Conservation (phyloP, 2,113 vertebrate species). For the Scomber scombrus region DNA sequence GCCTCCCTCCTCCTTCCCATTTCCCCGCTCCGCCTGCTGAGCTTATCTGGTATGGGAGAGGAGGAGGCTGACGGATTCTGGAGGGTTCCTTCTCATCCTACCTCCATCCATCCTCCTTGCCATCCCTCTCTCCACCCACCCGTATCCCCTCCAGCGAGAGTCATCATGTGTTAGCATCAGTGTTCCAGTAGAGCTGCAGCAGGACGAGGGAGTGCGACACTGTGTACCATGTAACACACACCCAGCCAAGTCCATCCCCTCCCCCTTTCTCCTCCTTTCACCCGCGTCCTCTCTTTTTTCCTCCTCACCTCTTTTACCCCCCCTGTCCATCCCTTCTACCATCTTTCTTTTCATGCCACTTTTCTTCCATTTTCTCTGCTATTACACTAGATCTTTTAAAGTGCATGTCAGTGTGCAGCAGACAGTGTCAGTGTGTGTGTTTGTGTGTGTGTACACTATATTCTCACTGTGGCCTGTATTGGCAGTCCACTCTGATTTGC, state of each 20-base stretch:
- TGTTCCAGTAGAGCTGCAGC: constrained; percentile 54
- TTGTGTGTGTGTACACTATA: constrained; percentile 4
- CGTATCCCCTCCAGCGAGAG: constrained; percentile 65
- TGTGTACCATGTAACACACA: constrained; percentile 31
- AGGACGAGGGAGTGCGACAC: constrained; percentile 29
- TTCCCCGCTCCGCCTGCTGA: constrained; percentile 5
- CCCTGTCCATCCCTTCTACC: too few relatives aligned
- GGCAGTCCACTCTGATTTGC: constrained; percentile 51
- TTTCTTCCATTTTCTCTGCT: not conserved
- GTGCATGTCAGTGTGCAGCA: not conserved
- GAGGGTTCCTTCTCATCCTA: constrained; percentile 51
- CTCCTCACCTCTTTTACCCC: not conserved
- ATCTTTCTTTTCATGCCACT: not conserved
- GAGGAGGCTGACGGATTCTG: constrained; percentile 48
- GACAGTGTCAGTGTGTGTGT: not conserved
- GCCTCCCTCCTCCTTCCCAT: constrained; percentile 10
- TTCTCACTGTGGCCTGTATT: constrained; percentile 34
- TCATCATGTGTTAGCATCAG: constrained; percentile 75
- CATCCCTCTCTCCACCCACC: constrained; percentile 46
- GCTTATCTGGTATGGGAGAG: constrained; percentile 33
- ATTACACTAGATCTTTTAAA: not conserved
- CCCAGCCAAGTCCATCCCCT: constrained; percentile 26
- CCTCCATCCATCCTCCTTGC: constrained; percentile 44
- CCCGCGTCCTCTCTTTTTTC: not conserved
- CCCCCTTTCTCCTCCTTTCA: not conserved